Conservation (phyloP, 2,797 vertebrate genomes). For the Limnodromus scolopaceus region DNA sequence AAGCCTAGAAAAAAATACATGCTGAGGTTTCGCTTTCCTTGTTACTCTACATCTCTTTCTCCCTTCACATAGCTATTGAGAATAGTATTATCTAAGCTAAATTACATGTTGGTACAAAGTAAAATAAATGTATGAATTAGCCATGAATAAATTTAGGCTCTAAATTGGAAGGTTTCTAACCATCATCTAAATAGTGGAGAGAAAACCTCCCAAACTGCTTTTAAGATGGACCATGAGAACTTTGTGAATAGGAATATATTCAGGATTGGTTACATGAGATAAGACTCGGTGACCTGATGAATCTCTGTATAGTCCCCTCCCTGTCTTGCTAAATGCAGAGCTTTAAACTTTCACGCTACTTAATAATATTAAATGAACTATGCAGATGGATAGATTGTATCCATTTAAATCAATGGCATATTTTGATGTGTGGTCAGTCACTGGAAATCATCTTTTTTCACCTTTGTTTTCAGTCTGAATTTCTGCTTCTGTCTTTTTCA, state of each 20-base stretch:
- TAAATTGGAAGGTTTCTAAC: background rate
- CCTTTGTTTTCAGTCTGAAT: background rate
- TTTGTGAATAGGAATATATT: background rate
- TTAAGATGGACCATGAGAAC: background rate
- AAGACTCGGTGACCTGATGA: background rate
- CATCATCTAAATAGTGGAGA: background rate
- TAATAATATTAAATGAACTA: background rate
- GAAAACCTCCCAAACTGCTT: background rate
- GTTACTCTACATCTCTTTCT: background rate
- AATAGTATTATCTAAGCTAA: background rate
- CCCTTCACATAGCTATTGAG: background rate
- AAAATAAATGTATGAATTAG: background rate
- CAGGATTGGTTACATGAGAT: background rate
- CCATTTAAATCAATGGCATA: background rate
- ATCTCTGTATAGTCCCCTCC: background rate
- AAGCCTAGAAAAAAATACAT: background rate
- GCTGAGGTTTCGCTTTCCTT: background rate
- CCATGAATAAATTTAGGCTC: background rate
- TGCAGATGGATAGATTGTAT: background rate
- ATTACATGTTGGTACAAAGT: background rate
- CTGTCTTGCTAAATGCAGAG: background rate
- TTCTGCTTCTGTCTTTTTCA: background rate
- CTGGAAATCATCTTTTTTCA: background rate
- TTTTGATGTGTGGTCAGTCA: background rate
- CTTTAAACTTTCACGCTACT: background rate